Evolutionary conservation across 2,888 invertebrate genomes (phyloP).

Genomic region (Hemithea aestivaria): DNA sequence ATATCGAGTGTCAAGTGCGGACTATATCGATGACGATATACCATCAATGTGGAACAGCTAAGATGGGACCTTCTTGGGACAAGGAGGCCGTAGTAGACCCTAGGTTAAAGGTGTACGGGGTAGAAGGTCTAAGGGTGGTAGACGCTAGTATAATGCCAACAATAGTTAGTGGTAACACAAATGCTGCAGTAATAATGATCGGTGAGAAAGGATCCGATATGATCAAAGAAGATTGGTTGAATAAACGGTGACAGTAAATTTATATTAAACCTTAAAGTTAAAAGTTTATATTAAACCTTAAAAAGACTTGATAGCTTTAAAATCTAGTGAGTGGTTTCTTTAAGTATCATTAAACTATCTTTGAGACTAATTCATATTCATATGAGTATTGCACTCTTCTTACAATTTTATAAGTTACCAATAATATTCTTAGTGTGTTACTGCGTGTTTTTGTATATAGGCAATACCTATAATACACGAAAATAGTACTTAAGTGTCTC

Average conservation of each 20-base stretch:
- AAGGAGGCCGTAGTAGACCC: constrained; percentile 90
- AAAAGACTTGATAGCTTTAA: no score
- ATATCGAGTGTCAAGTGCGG: constrained; percentile 92
- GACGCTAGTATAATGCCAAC: constrained; percentile 95
- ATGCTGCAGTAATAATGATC: constrained; percentile 95
- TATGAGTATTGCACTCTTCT: no score
- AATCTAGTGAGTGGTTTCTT: no score
- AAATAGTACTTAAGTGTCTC: no score
- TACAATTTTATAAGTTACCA: no score
- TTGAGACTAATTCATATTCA: no score
- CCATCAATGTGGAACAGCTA: constrained; percentile 92
- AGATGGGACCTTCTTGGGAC: constrained; percentile 92
- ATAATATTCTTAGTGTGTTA: no score
- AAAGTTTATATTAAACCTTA: background rate
- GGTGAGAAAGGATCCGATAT: constrained; percentile 93
- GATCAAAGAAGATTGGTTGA: constrained; percentile 90
- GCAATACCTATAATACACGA: no score
- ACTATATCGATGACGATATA: constrained; percentile 94
- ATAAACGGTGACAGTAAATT: constrained; percentile 49
- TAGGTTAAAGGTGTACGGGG: constrained; percentile 86
- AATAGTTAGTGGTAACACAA: constrained; percentile 93
- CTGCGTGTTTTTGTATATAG: no score
- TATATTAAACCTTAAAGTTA: constrained; percentile 2
- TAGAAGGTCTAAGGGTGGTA: constrained; percentile 88
- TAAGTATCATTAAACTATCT: no score